phyloP scores from a whole-genome alignment of 2,888 invertebrate species.

The Ennomos quercinarius region DNA sequence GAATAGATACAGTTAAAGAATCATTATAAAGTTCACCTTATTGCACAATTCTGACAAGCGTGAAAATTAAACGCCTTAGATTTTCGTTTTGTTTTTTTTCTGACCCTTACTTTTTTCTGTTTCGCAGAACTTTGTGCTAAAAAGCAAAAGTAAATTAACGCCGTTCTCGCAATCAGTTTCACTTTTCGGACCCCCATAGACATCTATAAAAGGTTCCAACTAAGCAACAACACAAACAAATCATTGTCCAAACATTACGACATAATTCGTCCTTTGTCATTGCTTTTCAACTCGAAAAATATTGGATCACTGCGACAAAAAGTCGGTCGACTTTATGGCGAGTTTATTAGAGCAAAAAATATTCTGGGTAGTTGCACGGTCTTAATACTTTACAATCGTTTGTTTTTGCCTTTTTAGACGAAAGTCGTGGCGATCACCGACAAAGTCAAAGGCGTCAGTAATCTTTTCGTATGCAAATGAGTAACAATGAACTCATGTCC shows the following conservation, averaged over 20 bases:
- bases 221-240: constrained; percentile 60
- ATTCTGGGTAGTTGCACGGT: constrained; percentile 60
- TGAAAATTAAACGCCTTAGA: constrained; percentile 17
- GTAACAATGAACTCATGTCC: constrained; percentile 75
- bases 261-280: constrained; percentile 65
- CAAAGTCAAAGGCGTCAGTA: constrained; percentile 66
- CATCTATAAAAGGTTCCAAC: constrained; percentile 55
- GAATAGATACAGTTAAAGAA: too few species aligned
- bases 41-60: constrained; percentile 4
- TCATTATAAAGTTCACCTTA: neutral
- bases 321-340: constrained; percentile 56
- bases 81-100: constrained; percentile 15
- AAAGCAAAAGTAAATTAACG: constrained; percentile 50
- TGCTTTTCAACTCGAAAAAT: constrained; percentile 48
- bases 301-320: constrained; percentile 63
- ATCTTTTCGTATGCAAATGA: constrained; percentile 80
- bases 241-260: constrained; percentile 71
- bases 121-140: constrained; percentile 31
- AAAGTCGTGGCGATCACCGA: constrained; percentile 68
- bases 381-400: constrained; percentile 59
- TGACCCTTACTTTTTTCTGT: constrained; percentile 12
- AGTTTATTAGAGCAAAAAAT: constrained; percentile 80
- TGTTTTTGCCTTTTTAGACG: constrained; percentile 69
- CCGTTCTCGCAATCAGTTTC: constrained; percentile 41
- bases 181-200: constrained; percentile 53